Percentiles rank a stretch among this genome's conserved stretches.
These are phyloP conservation scores for Aporophyla lueneburgensis DNA, from an alignment of 2,888 invertebrate genomes.

Conservation along the genomic window DNA sequence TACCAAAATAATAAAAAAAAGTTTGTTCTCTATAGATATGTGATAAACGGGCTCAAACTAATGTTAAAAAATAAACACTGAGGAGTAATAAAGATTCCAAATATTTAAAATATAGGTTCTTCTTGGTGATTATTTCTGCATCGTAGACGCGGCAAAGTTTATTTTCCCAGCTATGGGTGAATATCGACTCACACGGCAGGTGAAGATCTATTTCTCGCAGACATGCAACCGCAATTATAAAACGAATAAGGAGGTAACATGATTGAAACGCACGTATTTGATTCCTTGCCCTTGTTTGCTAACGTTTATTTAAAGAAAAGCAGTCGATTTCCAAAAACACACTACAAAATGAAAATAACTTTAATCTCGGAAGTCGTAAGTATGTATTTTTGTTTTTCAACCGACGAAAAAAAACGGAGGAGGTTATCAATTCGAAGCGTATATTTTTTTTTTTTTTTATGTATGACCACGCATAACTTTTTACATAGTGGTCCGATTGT, in stretches of 20 bases:
- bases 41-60: not conserved
- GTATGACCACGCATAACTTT: no score
- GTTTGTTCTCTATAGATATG: not conserved
- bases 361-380: no score
- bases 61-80: not conserved
- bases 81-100: not conserved
- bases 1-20: fast-evolving
- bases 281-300: not conserved
- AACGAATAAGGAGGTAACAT: constrained; percentile 9
- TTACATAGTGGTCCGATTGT: no score
- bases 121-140: not conserved
- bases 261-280: not conserved
- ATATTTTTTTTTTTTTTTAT: no score
- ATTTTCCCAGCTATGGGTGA: not conserved
- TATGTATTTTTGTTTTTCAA: no score
- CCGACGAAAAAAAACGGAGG: no score
- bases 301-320: not conserved
- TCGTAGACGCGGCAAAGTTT: not conserved
- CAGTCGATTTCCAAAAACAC: no score
- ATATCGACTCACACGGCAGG: not conserved
- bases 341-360: no score
- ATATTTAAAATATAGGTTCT: not conserved
- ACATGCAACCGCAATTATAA: constrained; percentile 7
- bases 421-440: no score
- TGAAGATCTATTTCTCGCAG: constrained; percentile 5